A percentile compares a stretch with the other conserved stretches of the same genome.
Evolutionary conservation across 1,140 invertebrate species (phyloP).

Genomic region (Riptortus pedestris): DNA sequence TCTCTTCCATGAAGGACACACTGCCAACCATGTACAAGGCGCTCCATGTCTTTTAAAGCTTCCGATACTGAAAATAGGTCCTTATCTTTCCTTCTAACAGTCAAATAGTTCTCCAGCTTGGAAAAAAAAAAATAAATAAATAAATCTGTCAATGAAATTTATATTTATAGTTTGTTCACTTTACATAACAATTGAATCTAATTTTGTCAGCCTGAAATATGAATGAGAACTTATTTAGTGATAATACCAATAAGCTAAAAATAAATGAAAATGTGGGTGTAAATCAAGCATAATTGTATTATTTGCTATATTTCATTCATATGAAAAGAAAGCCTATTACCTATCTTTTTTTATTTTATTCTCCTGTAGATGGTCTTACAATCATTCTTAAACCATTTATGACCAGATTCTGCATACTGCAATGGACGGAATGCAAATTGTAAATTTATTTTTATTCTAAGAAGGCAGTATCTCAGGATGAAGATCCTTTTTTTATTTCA

Average conservation of each 20-base stretch:
- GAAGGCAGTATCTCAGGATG: no score
- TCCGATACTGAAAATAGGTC: slow-evolving; percentile 37
- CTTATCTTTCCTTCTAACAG: slow-evolving; percentile 38
- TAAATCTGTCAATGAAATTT: no score
- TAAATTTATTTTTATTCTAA: no score
- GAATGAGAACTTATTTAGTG: not conserved
- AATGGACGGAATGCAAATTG: no score
- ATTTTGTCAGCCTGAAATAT: not conserved
- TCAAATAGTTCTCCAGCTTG: slow-evolving; percentile 39
- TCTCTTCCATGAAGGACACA: slow-evolving; percentile 36
- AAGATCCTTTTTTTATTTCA: no score
- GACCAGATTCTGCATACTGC: no score
- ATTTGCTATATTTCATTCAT: no score
- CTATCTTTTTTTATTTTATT: no score
- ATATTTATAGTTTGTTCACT: no score
- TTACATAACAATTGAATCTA: slow-evolving; percentile 11
- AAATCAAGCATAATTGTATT: not conserved
- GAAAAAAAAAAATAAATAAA: slow-evolving; percentile 23
- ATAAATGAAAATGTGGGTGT: not conserved
- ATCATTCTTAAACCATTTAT: no score
- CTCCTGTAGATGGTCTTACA: no score
- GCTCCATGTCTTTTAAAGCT: slow-evolving; percentile 35
- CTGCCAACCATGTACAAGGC: slow-evolving; percentile 38
- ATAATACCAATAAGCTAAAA: not conserved
- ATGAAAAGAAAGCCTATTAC: no score